Conservation (phyloP, 2,888 invertebrate species). For the Thereva unica region DNA sequence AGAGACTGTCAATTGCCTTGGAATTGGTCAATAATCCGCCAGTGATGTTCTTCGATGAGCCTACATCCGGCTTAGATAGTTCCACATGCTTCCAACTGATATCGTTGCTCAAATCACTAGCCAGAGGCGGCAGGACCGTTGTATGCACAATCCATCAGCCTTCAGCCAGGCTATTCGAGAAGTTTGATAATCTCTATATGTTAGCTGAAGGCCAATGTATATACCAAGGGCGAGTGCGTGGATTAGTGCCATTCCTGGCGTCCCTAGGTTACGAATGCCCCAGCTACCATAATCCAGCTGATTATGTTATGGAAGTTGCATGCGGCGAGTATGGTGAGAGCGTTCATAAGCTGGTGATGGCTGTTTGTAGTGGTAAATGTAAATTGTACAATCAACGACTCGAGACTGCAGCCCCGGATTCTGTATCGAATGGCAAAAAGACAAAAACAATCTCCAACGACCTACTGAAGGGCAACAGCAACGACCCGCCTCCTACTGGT, state of each 20-base stretch:
- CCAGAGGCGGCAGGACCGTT: slow-evolving; percentile 85
- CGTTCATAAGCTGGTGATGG: slow-evolving; percentile 80
- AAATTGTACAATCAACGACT: slow-evolving; percentile 62
- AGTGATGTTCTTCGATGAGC: slow-evolving; percentile 97
- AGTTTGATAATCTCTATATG: slow-evolving; percentile 92
- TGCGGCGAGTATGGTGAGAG: slow-evolving; percentile 93
- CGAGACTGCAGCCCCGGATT: slow-evolving; percentile 40
- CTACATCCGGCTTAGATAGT: slow-evolving; percentile 90
- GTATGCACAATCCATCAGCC: slow-evolving; percentile 98
- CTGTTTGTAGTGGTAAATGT: slow-evolving; percentile 80
- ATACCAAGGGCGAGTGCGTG: slow-evolving; percentile 82
- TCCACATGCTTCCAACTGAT: slow-evolving; percentile 93
- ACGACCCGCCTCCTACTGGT: slow-evolving; percentile 16
- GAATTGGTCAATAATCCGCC: slow-evolving; percentile 96
- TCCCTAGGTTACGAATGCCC: slow-evolving; percentile 87
- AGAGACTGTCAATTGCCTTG: slow-evolving; percentile 86
- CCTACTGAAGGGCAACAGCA: slow-evolving; percentile 60
- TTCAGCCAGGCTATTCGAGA: slow-evolving; percentile 91
- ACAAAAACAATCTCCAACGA: slow-evolving; percentile 62
- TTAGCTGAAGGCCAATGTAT: slow-evolving; percentile 92
- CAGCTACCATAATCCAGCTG: slow-evolving; percentile 95
- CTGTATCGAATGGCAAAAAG: slow-evolving; percentile 46
- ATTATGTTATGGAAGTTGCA: slow-evolving; percentile 96
- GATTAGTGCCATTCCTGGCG: slow-evolving; percentile 85
- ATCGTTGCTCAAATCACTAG: slow-evolving; percentile 82